Evolutionary conservation across 1,140 invertebrate species (phyloP).

Genomic region (Achroia grisella): DNA sequence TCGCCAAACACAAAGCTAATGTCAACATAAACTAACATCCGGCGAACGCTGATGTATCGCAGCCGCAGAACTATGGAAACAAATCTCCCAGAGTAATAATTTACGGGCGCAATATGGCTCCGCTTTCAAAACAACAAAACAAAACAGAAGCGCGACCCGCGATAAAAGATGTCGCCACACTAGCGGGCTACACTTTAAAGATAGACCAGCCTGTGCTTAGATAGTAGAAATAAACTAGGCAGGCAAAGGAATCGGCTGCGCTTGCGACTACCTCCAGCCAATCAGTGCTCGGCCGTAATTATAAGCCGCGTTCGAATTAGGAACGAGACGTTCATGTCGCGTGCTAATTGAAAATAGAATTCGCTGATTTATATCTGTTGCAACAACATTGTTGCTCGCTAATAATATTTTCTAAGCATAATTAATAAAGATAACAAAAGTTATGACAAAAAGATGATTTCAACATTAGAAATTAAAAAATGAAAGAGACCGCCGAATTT

Average conservation of each 20-base stretch:
- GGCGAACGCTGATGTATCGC: constrained; percentile 63
- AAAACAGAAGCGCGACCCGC: constrained; percentile 53
- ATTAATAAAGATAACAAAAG: too few relatives aligned
- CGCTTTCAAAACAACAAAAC: constrained; percentile 58
- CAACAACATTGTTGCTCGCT: not conserved
- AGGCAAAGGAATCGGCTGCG: constrained; percentile 13
- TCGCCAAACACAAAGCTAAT: constrained; percentile 55
- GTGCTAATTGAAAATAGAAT: constrained; percentile 52
- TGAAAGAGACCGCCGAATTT: too few relatives aligned
- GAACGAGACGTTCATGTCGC: constrained; percentile 35
- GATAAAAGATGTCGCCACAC: constrained; percentile 68
- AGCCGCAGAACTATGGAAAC: constrained; percentile 68
- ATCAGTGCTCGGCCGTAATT: constrained; percentile 49
- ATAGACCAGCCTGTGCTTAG: constrained; percentile 55
- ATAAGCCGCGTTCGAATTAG: constrained; percentile 63
- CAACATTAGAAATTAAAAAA: too few relatives aligned
- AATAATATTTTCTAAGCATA: too few relatives aligned
- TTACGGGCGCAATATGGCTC: constrained; percentile 63
- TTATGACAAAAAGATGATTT: too few relatives aligned
- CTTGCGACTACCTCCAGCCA: constrained; percentile 21
- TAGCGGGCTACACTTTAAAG: constrained; percentile 50
- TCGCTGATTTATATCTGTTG: constrained; percentile 37
- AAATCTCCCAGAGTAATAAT: constrained; percentile 67
- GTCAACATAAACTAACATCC: constrained; percentile 68
- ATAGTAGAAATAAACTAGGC: constrained; percentile 43